Percentiles rank a stretch among this genome's conserved stretches.
Conservation (phyloP, 2,888 invertebrate genomes). For the Liposcelis brunnea region DNA sequence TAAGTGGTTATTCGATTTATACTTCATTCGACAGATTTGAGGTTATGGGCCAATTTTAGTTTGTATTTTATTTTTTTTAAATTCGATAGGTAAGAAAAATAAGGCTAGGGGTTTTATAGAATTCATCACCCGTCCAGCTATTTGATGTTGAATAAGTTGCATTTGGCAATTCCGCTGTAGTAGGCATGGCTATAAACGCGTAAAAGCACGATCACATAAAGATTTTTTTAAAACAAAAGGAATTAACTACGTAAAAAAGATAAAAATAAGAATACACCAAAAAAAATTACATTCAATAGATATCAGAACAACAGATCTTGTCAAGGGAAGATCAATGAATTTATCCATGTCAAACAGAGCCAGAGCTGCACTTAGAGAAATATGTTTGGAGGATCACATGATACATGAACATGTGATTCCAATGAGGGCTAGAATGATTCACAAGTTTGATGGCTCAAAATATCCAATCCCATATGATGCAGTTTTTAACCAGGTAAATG, state of each 20-base stretch:
- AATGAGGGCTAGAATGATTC: slow-evolving; percentile 82
- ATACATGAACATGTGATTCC: slow-evolving; percentile 62
- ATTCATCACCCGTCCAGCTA: slow-evolving; percentile 74
- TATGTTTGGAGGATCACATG: slow-evolving; percentile 58
- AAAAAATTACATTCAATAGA: slow-evolving; percentile 35
- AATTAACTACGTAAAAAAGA: not conserved
- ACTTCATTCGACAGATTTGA: no score
- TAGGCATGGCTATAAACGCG: slow-evolving; percentile 23
- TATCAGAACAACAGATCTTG: slow-evolving; percentile 50
- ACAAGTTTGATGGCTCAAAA: slow-evolving; percentile 47
- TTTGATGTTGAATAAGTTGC: slow-evolving; percentile 26
- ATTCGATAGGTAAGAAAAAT: slow-evolving; percentile 63
- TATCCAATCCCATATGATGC: slow-evolving; percentile 69
- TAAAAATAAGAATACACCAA: not conserved
- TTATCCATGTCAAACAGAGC: slow-evolving; percentile 80
- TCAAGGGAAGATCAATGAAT: slow-evolving; percentile 81
- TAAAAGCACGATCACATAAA: not conserved
- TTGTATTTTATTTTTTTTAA: slow-evolving; percentile 51
- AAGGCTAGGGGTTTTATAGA: slow-evolving; percentile 65
- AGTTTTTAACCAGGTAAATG: slow-evolving; percentile 47
- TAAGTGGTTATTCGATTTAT: no score
- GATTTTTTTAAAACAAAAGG: not conserved
- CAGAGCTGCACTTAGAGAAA: slow-evolving; percentile 55
- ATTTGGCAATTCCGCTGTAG: slow-evolving; percentile 22
- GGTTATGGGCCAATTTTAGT: no score